Base-by-base conservation (phyloP, 2,797 vertebrate genomes). In the Anguilla marmorata region DNA sequence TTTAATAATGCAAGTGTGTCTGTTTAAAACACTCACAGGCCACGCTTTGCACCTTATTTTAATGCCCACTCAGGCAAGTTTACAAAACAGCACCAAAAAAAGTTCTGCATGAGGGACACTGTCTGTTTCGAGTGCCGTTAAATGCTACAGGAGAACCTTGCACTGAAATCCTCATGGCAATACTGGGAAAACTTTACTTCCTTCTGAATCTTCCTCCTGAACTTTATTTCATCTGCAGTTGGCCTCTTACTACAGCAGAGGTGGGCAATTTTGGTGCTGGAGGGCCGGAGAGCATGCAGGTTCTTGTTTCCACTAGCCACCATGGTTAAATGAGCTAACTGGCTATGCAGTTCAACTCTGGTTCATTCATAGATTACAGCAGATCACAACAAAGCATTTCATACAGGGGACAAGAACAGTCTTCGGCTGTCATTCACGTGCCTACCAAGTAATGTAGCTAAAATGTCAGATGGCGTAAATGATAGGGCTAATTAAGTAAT, bases 1-100 rank as follows among this genome's bases (percentile, higher is more conserved):
- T 89, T 93, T 45, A 92, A 92, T 92, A 89, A 92, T 93, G 84
- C 88, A 93, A 82, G n/a, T 83, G 90, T 66, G 91, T 27, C 63
- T 54, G 50, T 91, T 91, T 90, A 5, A 86, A 90, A 33, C 63
- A 88, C 85, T 60, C 74, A 74, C 87, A 2, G 72, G 83, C 33
- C 52, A 60, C 30, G 33, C 84, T 84, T 88, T 87, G 86, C 63
- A 69, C 85, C 88, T 89, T 88, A 82, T 84, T 80, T 87, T 0
- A 21, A 74, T n/a, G 33, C 33, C 89, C 7, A 60, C 80, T 82
- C 87, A 37, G 79, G 80, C 89, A 72, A 30, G 52, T 87, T 79
- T 45, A 60, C 52, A 12, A n/a, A 50, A 89, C 30, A 74, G 30
- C 11, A 4, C n/a, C 24, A 74, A 33, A 76, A 37, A 9, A 24